Percentiles rank a stretch among this genome's conserved stretches.
phyloP scores from a whole-genome alignment of 2,113 vertebrate genomes.

The Cephalophus harveyi region DNA sequence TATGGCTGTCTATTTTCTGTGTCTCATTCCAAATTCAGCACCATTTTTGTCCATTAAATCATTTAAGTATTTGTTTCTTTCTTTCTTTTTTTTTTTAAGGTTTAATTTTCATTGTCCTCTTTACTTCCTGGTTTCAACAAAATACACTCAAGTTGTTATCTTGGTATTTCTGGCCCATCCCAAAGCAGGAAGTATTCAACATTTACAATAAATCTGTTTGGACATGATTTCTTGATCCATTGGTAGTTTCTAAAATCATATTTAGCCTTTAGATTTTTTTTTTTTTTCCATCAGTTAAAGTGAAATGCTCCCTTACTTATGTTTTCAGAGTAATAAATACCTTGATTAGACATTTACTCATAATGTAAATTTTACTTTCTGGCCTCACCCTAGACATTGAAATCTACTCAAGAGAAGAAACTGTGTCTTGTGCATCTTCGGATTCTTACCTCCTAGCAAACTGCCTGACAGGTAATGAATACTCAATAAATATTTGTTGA shows the following conservation, averaged over 20 bases:
- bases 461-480: slow-evolving; percentile 53
- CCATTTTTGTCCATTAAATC: background rate
- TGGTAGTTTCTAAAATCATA: slow-evolving; percentile 37
- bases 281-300: background rate
- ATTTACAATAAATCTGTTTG: slow-evolving; percentile 62
- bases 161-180: slow-evolving; percentile 63
- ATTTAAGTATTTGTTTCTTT: background rate
- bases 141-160: slow-evolving; percentile 48
- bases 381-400: background rate
- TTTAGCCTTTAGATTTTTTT: background rate
- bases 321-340: background rate
- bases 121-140: slow-evolving; percentile 60
- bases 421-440: background rate
- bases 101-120: slow-evolving; percentile 28
- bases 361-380: background rate
- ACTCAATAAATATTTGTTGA: slow-evolving; percentile 67
- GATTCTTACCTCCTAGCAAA: slow-evolving; percentile 30
- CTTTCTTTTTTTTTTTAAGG: background rate
- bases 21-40: background rate
- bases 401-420: slow-evolving; percentile 15
- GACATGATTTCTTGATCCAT: slow-evolving; percentile 55
- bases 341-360: background rate
- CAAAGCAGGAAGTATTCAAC: slow-evolving; percentile 60
- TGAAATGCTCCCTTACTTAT: background rate
- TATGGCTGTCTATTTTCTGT: background rate